Conservation (phyloP, 2,888 invertebrate genomes). For the Eudemis profundana region DNA sequence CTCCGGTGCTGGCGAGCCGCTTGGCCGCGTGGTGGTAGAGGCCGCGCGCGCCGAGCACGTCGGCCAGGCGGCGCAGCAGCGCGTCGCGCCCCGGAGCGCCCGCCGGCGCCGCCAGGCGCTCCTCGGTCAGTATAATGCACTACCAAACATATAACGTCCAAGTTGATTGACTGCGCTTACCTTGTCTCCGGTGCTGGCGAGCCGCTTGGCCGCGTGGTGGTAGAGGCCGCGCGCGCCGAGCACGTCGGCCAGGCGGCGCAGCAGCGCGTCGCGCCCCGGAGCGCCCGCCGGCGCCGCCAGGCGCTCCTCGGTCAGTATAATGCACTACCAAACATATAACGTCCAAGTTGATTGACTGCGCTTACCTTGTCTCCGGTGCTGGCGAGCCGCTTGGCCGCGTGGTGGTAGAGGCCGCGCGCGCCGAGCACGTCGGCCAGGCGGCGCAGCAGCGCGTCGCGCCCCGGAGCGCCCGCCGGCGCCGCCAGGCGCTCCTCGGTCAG, state of each 20-base stretch:
- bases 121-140: too few species aligned
- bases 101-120: conserved; percentile 86
- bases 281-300: conserved; percentile 89
- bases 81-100: conserved; percentile 86
- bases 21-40: conserved; percentile 99
- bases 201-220: conserved; percentile 98
- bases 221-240: too few species aligned
- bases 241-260: conserved; percentile 95
- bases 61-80: conserved; percentile 94
- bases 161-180: too few species aligned
- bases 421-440: conserved; percentile 95
- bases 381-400: conserved; percentile 98
- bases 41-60: conserved; percentile 92
- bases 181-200: conserved; percentile 98
- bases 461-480: conserved; percentile 88
- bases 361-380: conserved; percentile 98
- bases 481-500: conserved; percentile 61
- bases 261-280: conserved; percentile 86
- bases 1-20: conserved; percentile 98
- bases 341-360: too few species aligned
- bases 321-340: too few species aligned
- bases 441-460: conserved; percentile 89
- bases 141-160: too few species aligned
- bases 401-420: too few species aligned
- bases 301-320: not conserved